Percentiles rank a stretch among this genome's conserved stretches.
Evolutionary conservation across 2,797 vertebrate genomes (phyloP).

Genomic region (Enteromius unitaeniatus): DNA sequence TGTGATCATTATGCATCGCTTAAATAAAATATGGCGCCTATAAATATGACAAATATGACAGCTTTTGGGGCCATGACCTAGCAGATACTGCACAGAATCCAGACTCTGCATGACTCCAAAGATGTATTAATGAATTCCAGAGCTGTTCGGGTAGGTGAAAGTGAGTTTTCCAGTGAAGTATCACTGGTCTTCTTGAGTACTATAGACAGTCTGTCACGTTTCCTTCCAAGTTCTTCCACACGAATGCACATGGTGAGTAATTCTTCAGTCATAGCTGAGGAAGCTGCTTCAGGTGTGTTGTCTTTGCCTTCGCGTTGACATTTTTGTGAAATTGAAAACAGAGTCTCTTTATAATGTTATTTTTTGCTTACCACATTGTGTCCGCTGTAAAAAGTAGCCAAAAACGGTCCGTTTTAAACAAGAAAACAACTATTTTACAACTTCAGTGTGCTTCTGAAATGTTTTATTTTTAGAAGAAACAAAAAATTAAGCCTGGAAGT

Average conservation of each 20-base stretch:
- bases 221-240: conserved; percentile 8
- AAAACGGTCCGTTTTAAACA: background rate
- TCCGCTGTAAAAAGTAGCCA: background rate
- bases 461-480: too few relatives aligned
- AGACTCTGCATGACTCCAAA: conserved; percentile 12
- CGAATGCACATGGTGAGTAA: background rate
- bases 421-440: background rate
- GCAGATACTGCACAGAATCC: background rate
- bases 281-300: background rate
- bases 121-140: conserved; percentile 27
- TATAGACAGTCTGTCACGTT: background rate
- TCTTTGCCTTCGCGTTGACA: background rate
- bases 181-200: conserved; percentile 17
- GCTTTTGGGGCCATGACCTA: conserved; percentile 10
- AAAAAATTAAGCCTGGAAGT: background rate
- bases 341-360: background rate
- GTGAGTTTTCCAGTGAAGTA: conserved; percentile 25
- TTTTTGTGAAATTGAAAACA: background rate
- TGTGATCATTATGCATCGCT: conserved; percentile 23
- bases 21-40: conserved; percentile 24
- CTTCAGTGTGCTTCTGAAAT: background rate
- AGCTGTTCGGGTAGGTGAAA: background rate
- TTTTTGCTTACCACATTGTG: background rate
- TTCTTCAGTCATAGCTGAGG: background rate
- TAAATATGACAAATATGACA: conserved; percentile 31